A percentile compares a stretch with the other conserved stretches of the same genome.
These are phyloP conservation scores for Agelastica alni DNA, from an alignment of 2,888 invertebrate genomes.

Conservation along the genomic window DNA sequence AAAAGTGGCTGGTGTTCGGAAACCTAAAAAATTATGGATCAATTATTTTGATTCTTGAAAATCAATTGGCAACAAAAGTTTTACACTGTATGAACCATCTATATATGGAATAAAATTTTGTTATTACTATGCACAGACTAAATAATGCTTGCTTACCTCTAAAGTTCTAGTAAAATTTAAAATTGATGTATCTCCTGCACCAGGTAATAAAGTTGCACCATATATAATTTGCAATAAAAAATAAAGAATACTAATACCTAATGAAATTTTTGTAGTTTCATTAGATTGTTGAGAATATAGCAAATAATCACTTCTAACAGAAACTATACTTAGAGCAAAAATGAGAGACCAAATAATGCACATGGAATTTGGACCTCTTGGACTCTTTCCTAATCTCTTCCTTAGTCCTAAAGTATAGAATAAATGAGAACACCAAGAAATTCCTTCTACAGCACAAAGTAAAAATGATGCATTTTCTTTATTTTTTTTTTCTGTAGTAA, in stretches of 20 bases:
- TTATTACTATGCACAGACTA: too few species aligned
- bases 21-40: slow-evolving; percentile 32
- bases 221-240: slow-evolving; percentile 71
- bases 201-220: slow-evolving; percentile 72
- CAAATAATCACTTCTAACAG: slow-evolving; percentile 68
- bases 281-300: slow-evolving; percentile 50
- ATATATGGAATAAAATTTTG: too few species aligned
- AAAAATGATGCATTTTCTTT: slow-evolving; percentile 44
- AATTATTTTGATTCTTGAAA: neutral
- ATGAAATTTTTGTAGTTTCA: slow-evolving; percentile 52
- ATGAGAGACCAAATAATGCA: slow-evolving; percentile 72
- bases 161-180: slow-evolving; percentile 45
- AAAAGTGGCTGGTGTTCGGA: slow-evolving; percentile 48
- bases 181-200: slow-evolving; percentile 59
- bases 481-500: slow-evolving; percentile 58
- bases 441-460: slow-evolving; percentile 54
- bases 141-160: slow-evolving; percentile 46
- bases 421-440: slow-evolving; percentile 83
- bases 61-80: too few species aligned
- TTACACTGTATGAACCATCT: too few species aligned
- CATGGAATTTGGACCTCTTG: slow-evolving; percentile 74
- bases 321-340: slow-evolving; percentile 69
- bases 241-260: slow-evolving; percentile 66
- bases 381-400: slow-evolving; percentile 66
- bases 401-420: slow-evolving; percentile 73